Base-by-base conservation (phyloP, 2,113 vertebrate genomes). In the Vanacampus margaritifer region DNA sequence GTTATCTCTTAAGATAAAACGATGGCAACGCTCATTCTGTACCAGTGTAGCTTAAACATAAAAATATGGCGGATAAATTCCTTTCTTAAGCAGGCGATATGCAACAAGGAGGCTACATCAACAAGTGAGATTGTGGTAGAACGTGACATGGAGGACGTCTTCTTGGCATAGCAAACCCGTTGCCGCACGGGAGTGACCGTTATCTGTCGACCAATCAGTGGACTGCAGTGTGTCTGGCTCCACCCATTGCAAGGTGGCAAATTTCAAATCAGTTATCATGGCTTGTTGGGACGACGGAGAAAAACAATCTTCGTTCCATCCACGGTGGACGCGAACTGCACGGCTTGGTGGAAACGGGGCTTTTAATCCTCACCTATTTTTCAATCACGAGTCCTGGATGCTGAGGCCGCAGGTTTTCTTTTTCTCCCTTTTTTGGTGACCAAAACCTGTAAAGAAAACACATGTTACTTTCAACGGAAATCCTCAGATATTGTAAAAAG, bases 401-500 rank as follows among this genome's bases (percentile, higher is more conserved):
- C 94, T 93, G 94, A 94, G 90, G 91, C 78, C 74, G 74, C 81
- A 84, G 78, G 78, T 84, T 79, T 66, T 72, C 41, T 74, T 43
- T 72, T 13, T 37, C 8, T 73, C 13, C 26, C 8, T 51, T 53
- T 51, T 32, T 21, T 50, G 39, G 37, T 50, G 82, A 85, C 65
- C 81, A 79, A 36, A 46, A 81, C 80, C 76, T 86, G 84, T 84
- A 83, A 81, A 48, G 67, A 84, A 90, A 86, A 80, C 81, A 69
- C 69, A 76, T 68, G 74, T 81, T 57, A 87, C 86, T 91, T 93
- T 92, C 94, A 95, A 95, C 94, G 76, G 86, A 93, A 93, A 93
- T 94, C 94, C 94, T 95, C 94, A 95, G 86, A 91, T 93, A 93
- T 93, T 96, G 94, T 95, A 95, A 73, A 88, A 76, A 74, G 26